Percentiles rank a stretch among this genome's conserved stretches.
These are phyloP conservation scores for Cyclophora albipunctata DNA, from an alignment of 2,888 invertebrate genomes.

Conservation along the genomic window DNA sequence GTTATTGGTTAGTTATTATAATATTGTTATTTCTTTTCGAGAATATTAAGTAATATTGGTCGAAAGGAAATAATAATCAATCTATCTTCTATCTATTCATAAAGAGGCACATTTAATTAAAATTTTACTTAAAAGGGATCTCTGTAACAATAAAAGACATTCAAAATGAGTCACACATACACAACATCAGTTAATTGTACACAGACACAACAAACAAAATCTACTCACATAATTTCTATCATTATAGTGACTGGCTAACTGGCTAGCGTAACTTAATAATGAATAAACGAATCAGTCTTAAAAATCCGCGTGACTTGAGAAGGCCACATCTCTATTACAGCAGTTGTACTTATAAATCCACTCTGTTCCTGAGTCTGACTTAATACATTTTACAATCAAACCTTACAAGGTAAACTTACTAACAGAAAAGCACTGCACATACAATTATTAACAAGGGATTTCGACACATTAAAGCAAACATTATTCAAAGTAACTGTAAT, in stretches of 20 bases:
- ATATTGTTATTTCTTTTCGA: slow-evolving; percentile 20
- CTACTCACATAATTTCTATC: slow-evolving; percentile 43
- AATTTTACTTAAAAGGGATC: slow-evolving; percentile 26
- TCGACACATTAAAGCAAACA: slow-evolving; percentile 52
- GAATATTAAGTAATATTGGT: neutral
- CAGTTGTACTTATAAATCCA: slow-evolving; percentile 40
- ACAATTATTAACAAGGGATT: slow-evolving; percentile 49
- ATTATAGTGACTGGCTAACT: slow-evolving; percentile 61
- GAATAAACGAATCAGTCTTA: slow-evolving; percentile 73
- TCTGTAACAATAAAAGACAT: slow-evolving; percentile 37
- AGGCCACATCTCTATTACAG: slow-evolving; percentile 47
- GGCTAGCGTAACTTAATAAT: slow-evolving; percentile 70
- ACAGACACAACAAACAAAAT: slow-evolving; percentile 51
- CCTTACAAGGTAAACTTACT: slow-evolving; percentile 52
- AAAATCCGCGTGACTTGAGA: slow-evolving; percentile 50
- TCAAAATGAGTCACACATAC: slow-evolving; percentile 27
- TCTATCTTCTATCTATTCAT: too few relatives aligned
- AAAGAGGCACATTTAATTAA: too few relatives aligned
- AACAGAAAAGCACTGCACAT: slow-evolving; percentile 66
- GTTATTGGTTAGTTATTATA: too few relatives aligned
- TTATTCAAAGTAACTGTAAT: slow-evolving; percentile 13
- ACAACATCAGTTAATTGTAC: slow-evolving; percentile 41
- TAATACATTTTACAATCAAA: slow-evolving; percentile 53
- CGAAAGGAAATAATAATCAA: too few relatives aligned
- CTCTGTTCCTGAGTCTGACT: slow-evolving; percentile 70